phyloP scores from a whole-genome alignment of 1,140 invertebrate species.

The Pseudachorutes palmiensis region DNA sequence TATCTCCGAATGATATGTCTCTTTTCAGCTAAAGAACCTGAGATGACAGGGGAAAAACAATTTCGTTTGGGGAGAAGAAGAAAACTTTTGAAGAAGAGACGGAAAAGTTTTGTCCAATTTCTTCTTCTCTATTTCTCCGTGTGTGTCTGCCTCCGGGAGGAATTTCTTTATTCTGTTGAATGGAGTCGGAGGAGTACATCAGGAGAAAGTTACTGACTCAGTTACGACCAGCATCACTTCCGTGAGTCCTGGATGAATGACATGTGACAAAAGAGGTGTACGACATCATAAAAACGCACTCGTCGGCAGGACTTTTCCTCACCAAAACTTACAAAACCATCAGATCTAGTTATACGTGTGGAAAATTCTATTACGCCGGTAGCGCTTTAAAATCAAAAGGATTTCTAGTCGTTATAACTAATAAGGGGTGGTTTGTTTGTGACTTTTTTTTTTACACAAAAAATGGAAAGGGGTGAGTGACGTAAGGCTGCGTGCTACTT shows the following conservation, averaged over 20 bases:
- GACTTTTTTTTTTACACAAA: neutral
- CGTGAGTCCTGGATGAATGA: neutral
- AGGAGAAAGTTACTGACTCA: neutral
- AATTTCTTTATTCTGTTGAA: slow-evolving; percentile 6
- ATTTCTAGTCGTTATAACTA: neutral
- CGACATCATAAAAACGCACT: neutral
- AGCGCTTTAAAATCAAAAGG: slow-evolving; percentile 1
- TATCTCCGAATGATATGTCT: neutral
- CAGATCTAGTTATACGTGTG: no score
- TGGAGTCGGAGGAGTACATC: neutral
- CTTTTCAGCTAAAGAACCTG: slow-evolving; percentile 10
- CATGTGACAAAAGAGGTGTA: neutral
- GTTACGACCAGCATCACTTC: no score
- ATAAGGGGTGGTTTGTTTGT: slow-evolving; percentile 8
- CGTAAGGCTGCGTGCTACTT: neutral
- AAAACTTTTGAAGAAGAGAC: slow-evolving; percentile 7
- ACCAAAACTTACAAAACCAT: no score
- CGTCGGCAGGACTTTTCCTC: neutral
- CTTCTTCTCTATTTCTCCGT: slow-evolving; percentile 9
- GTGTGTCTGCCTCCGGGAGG: slow-evolving; percentile 2
- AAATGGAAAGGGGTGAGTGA: neutral
- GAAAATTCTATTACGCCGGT: neutral
- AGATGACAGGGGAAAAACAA: slow-evolving; percentile 11
- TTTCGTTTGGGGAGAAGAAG: neutral
- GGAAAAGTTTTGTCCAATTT: slow-evolving; percentile 8